Evolutionary conservation across 2,797 vertebrate species (phyloP).

Genomic region (Ctenopoma multispine): DNA sequence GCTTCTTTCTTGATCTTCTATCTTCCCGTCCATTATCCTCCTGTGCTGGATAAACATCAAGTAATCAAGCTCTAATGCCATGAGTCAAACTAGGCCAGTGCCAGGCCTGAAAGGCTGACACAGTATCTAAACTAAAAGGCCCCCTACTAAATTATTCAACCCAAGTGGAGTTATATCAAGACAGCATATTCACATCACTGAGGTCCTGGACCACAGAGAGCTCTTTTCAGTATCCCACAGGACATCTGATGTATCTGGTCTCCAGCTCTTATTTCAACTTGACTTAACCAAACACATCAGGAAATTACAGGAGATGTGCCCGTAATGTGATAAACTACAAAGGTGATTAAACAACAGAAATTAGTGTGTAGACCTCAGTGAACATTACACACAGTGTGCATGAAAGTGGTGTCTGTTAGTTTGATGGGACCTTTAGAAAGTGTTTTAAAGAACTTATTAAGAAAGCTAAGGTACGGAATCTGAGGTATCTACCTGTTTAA

Average conservation of each 20-base stretch:
- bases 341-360: constrained; percentile 14
- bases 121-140: constrained; percentile 76
- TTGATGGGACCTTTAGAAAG: constrained; percentile 4
- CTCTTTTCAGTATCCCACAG: constrained; percentile 46
- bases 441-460: neutral
- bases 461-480: neutral
- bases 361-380: neutral
- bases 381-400: neutral
- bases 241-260: constrained; percentile 40
- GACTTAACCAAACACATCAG: constrained; percentile 15
- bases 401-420: neutral
- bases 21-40: constrained; percentile 62
- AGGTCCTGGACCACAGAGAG: constrained; percentile 42
- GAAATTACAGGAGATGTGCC: neutral
- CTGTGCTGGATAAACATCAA: constrained; percentile 58
- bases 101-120: constrained; percentile 70
- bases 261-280: constrained; percentile 33
- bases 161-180: constrained; percentile 45
- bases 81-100: constrained; percentile 56
- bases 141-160: constrained; percentile 75
- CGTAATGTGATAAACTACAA: constrained; percentile 11
- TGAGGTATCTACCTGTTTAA: neutral
- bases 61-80: constrained; percentile 67
- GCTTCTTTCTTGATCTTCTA: constrained; percentile 34
- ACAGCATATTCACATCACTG: constrained; percentile 38